These are phyloP conservation scores for Gallinago solitaria DNA, from an alignment of 2,797 vertebrate species.

Conservation along the genomic window DNA sequence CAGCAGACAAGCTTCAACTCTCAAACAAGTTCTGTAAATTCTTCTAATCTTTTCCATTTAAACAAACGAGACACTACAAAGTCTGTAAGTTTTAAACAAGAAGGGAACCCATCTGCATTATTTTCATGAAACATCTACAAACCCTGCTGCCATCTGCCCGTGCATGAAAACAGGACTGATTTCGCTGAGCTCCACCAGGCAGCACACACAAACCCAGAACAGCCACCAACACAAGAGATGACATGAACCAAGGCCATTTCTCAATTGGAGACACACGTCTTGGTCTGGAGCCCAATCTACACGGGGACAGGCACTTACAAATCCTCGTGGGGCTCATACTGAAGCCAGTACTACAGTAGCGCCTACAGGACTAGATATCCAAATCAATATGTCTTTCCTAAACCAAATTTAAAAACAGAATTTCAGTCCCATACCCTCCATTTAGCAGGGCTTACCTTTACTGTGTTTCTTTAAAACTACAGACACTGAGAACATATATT, in stretches of 20 bases:
- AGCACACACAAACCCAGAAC: not conserved
- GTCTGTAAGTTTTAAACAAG: not conserved
- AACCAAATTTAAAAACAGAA: not conserved
- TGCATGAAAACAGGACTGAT: rapidly evolving
- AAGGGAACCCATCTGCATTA: no score
- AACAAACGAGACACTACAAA: not conserved
- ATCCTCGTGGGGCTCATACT: rapidly evolving
- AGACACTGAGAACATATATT: rapidly evolving
- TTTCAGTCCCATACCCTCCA: not conserved
- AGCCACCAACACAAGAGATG: rapidly evolving
- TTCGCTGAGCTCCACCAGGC: not conserved
- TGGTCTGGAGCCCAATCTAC: not conserved
- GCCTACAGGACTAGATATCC: not conserved
- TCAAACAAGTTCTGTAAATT: not conserved
- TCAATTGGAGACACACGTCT: no score
- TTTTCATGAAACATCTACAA: not conserved
- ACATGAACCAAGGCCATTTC: not conserved
- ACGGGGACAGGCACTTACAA: not conserved
- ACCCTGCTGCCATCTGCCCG: not conserved
- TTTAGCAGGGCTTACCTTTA: not conserved
- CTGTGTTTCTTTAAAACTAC: not conserved
- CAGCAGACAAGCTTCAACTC: not conserved
- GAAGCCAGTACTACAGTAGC: rapidly evolving
- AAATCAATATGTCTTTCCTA: not conserved
- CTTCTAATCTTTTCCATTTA: not conserved